Percentiles rank a stretch among this genome's conserved stretches.
phyloP scores from a whole-genome alignment of 2,888 invertebrate genomes.

The Metacarcinus magister region DNA sequence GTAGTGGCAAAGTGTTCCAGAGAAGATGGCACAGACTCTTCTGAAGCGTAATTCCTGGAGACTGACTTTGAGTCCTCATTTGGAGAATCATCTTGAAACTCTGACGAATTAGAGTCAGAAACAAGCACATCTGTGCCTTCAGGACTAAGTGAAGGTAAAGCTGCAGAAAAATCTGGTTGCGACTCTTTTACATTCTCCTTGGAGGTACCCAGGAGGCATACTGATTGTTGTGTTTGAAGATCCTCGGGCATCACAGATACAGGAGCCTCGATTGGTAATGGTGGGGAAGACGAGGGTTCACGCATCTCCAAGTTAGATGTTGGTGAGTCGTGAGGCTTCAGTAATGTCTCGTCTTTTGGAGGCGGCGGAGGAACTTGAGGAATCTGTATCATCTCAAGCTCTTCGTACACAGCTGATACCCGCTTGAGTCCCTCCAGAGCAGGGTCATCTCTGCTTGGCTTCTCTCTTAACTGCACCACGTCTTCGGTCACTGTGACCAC shows the following conservation, averaged over 20 bases:
- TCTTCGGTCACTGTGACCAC: neutral
- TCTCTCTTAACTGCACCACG: neutral
- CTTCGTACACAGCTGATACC: conserved; percentile 32
- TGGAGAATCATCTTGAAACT: neutral
- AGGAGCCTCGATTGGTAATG: neutral
- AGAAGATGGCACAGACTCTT: neutral
- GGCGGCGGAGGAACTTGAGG: conserved; percentile 66
- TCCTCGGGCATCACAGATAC: neutral
- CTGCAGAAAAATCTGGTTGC: neutral
- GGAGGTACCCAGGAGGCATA: neutral
- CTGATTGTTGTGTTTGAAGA: neutral
- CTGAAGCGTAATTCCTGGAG: neutral
- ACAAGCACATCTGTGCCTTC: neutral
- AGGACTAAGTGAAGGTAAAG: neutral
- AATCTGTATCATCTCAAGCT: conserved; percentile 57
- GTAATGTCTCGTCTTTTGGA: neutral
- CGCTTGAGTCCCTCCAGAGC: neutral
- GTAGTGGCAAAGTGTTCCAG: neutral
- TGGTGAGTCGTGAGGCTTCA: neutral
- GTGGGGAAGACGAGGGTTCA: too few species aligned
- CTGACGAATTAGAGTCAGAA: neutral
- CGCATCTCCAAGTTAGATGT: neutral
- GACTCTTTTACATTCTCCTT: neutral
- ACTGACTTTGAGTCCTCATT: neutral
- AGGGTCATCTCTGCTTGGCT: neutral